Evolutionary conservation across 2,888 invertebrate species (phyloP), one percentile per base, ranked within the genome.

Genomic region (Drosophila helvetica): DNA sequence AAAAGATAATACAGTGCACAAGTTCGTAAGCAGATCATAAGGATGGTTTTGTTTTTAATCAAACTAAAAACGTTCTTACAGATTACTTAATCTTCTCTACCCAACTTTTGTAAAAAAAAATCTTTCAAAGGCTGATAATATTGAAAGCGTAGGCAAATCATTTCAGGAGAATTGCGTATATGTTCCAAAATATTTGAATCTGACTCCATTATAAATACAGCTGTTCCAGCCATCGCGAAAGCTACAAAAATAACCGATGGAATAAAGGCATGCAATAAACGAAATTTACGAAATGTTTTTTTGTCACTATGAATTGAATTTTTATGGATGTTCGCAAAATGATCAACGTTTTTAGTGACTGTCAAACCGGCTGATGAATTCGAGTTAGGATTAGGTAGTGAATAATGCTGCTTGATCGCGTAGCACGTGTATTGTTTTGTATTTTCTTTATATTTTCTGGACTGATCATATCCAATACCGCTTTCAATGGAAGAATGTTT

Each of bases 121-220:
- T 96, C 95, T 91, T 96, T 97, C 63, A 96, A 93, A 25, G 97
- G 97, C 86, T 95, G 95, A 92, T 97, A 97, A 92, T 97, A 96
- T 88, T 96, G 96, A 81, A 95, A 94, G 71, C 95, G 94, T 63
- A 97, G 93, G 54, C 95, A 93, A 43, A 94, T 90, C 92, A 97
- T 94, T 92, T 97, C 97, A 30, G 97, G 97, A 89, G 95, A 94
- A 88, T 95, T 94, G 69, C 95, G 94, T 69, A 97, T 91, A 42
- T 93, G 93, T 65, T 94, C 94, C 79, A 97, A 94, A 30, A 95
- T 91, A 61, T 95, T 94, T 90, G 95, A 94, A 91, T 97, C 96
- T 18, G 96, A 96, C 92, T 97, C 97, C 92, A 97, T 94, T 62
- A 97, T 93, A 38, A 96, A 90, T 15, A 97, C 92, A 2, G 96